These are phyloP conservation scores for Gisinianus flammeolus DNA, from an alignment of 2,888 invertebrate genomes.

Conservation along the genomic window DNA sequence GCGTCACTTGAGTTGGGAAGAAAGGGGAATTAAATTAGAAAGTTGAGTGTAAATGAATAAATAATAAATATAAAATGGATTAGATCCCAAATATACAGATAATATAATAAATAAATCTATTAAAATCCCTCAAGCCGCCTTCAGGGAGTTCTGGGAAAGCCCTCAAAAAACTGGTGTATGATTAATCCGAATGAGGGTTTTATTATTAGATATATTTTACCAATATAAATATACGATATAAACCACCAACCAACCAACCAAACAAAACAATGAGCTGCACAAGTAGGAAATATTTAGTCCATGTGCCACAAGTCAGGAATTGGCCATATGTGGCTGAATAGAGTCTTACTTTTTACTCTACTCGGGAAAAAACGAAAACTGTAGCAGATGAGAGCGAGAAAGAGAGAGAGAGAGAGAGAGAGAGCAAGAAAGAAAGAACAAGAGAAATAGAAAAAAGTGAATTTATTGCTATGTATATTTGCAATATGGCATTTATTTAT, in stretches of 20 bases:
- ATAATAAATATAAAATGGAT: too few relatives aligned
- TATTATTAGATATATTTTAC: neutral
- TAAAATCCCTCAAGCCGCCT: too few relatives aligned
- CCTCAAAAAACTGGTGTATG: neutral
- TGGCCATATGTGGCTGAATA: constrained; percentile 22
- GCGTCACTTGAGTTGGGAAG: too few relatives aligned
- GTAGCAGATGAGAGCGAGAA: constrained; percentile 10
- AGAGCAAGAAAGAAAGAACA: constrained; percentile 8
- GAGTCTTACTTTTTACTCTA: constrained; percentile 19
- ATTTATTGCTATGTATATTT: constrained; percentile 11
- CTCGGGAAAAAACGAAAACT: neutral
- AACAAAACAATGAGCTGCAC: neutral
- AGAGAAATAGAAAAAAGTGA: too few relatives aligned
- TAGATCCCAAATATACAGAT: too few relatives aligned
- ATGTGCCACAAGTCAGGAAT: neutral
- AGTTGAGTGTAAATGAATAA: too few relatives aligned
- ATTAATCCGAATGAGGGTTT: neutral
- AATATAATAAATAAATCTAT: too few relatives aligned
- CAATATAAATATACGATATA: neutral
- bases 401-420: neutral
- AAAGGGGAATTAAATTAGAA: too few relatives aligned
- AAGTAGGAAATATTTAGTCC: neutral
- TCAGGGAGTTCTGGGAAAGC: constrained; percentile 31
- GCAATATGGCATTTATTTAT: constrained; percentile 28
- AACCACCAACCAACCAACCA: neutral